phyloP scores from a whole-genome alignment of 2,113 vertebrate genomes.

The Platysteira castanea region DNA sequence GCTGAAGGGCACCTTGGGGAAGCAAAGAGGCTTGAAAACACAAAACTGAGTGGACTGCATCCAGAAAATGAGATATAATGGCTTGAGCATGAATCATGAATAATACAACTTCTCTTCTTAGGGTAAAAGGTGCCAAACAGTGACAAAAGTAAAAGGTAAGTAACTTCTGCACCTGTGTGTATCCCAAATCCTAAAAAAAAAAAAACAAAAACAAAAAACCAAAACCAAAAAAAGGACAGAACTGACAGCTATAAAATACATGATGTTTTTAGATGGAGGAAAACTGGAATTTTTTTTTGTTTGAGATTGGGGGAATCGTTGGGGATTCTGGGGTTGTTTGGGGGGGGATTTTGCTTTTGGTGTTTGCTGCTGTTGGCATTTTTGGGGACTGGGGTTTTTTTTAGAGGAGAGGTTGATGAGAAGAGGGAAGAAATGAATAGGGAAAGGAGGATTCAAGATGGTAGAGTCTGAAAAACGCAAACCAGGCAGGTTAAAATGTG shows the following conservation, averaged over 20 bases:
- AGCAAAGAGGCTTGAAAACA: neutral
- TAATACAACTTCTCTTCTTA: neutral
- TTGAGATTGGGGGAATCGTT: neutral
- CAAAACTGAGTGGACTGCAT: neutral
- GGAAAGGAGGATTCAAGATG: neutral
- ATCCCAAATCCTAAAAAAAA: neutral
- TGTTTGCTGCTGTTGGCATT: fast-evolving
- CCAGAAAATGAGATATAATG: neutral
- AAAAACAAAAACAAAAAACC: neutral
- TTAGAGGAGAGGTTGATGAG: neutral
- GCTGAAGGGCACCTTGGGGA: neutral
- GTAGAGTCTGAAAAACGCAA: neutral
- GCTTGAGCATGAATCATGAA: neutral
- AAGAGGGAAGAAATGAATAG: neutral
- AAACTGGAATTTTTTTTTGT: neutral
- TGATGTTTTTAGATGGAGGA: neutral
- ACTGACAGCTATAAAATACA: neutral
- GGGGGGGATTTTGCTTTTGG: neutral
- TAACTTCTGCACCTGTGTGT: neutral
- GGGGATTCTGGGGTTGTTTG: neutral
- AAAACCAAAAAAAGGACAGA: neutral
- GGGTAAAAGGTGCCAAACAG: neutral
- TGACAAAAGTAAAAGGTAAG: neutral
- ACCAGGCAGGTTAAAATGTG: neutral
- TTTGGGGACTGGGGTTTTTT: neutral